Evolutionary conservation across 64 coral and sea anemone species (phyloP), one percentile per base, ranked within the genome.

Genomic region (Stichodactyla helianthus): DNA sequence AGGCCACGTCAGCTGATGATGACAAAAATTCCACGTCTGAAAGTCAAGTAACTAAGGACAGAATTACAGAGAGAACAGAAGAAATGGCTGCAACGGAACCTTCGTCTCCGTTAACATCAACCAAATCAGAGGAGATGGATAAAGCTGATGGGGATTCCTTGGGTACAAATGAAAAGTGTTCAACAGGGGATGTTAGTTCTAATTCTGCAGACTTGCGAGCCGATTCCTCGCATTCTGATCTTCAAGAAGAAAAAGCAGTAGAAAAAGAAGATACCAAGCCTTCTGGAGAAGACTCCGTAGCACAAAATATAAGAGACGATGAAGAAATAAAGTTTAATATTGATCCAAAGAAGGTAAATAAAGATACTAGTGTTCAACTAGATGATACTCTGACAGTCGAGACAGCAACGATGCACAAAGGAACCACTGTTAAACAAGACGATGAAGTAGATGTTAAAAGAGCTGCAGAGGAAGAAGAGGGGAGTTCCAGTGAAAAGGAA

Each of bases 1-100:
- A n/a, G n/a, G 52, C 94, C 94, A 96, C 94, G 94, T 93, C 94
- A 93, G 65, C 91, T 52, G 94, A 79, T 60, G 83, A 82, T 86
- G 83, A 53, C 23, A 23, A 85, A 86, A 51, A 86, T 90, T 96
- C 91, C 94, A 96, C 94, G 91, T 93, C 80, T 50, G 55, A 54
- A 82, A 80, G 61, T 23, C 74, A 74, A 59, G 82, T 81, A 82
- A 62, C 64, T 74, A 91, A 64, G 28, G 62, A 81, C 10, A 52
- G 58, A 22, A 51, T 79, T 51, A 53, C 74, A 51, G 23, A 57
- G 17, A 85, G 16, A 70, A 17, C 77, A 7, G 17, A 50, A 19
- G 35, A n/a, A 81, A 28, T 53, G 67, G 78, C 20, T 35, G 79
- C 50, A 31, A 1, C 10, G 16, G 68, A 85, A 52, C 6, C n/a